Percentiles rank a stretch among this genome's conserved stretches.
These are phyloP conservation scores for Cylindroiulus punctatus DNA, from an alignment of 2,888 invertebrate genomes.

Conservation along the genomic window DNA sequence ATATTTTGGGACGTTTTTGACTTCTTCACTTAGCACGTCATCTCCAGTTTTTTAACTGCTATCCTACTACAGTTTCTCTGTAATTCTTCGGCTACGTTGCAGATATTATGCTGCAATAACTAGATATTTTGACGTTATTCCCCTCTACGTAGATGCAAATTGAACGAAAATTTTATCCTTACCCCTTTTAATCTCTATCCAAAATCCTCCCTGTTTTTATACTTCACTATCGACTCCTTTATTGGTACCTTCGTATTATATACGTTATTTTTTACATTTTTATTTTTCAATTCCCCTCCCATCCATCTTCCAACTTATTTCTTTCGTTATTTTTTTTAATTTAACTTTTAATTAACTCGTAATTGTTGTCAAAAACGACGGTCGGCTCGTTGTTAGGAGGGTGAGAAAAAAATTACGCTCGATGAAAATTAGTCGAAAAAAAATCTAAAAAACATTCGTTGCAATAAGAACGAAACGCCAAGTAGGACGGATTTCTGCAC, in stretches of 20 bases:
- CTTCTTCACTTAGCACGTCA: slow-evolving; percentile 43
- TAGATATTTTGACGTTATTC: slow-evolving; percentile 35
- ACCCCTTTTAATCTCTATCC: slow-evolving; percentile 21
- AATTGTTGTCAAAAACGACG: slow-evolving; percentile 51
- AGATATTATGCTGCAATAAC: neutral
- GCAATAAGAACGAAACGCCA: slow-evolving; percentile 43
- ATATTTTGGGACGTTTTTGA: slow-evolving; percentile 1
- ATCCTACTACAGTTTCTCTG: slow-evolving; percentile 41
- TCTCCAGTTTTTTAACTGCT: slow-evolving; percentile 35
- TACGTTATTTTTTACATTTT: slow-evolving; percentile 46
- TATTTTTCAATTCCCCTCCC: slow-evolving; percentile 51
- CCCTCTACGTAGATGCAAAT: slow-evolving; percentile 36
- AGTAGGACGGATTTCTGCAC: slow-evolving; percentile 42
- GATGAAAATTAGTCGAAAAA: slow-evolving; percentile 47
- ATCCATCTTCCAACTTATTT: slow-evolving; percentile 49
- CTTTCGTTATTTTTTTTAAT: slow-evolving; percentile 50
- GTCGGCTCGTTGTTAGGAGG: slow-evolving; percentile 51
- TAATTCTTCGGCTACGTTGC: slow-evolving; percentile 34
- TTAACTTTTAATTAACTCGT: slow-evolving; percentile 50
- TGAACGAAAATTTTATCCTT: slow-evolving; percentile 5
- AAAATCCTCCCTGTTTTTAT: slow-evolving; percentile 45
- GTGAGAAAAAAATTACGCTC: slow-evolving; percentile 51
- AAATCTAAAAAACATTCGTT: slow-evolving; percentile 46
- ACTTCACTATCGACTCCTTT: slow-evolving; percentile 47
- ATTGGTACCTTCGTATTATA: slow-evolving; percentile 42